A percentile compares a stretch with the other conserved stretches of the same genome.
phyloP scores from a whole-genome alignment of 1,140 invertebrate genomes.

The Drosophila cardini region DNA sequence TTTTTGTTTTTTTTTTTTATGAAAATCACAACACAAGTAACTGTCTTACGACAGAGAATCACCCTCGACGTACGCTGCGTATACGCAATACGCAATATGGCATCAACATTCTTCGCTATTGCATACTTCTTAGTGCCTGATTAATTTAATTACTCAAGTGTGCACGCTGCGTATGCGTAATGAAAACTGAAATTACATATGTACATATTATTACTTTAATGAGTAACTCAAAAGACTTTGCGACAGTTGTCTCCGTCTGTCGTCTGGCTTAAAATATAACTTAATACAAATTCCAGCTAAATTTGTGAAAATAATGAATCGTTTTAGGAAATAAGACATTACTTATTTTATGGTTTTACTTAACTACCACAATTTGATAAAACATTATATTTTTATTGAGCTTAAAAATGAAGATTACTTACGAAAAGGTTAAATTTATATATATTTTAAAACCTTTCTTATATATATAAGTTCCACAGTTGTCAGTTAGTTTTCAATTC shows the following conservation, averaged over 20 bases:
- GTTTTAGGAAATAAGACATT: no score
- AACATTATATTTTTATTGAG: no score
- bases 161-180: constrained; percentile 32
- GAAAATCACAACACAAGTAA: constrained; percentile 33
- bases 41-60: constrained; percentile 12
- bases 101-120: constrained; percentile 2
- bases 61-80: constrained; percentile 22
- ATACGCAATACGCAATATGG: constrained; percentile 40
- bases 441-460: no score
- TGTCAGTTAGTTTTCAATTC: neutral
- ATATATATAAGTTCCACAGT: neutral
- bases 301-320: neutral
- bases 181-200: constrained; percentile 37
- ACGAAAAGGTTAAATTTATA: no score
- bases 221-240: neutral
- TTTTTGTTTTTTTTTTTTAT: no score
- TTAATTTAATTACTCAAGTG: constrained; percentile 41
- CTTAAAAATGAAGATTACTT: no score
- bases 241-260: neutral
- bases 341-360: no score
- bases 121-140: constrained; percentile 30
- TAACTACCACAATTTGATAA: neutral
- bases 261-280: neutral
- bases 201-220: constrained; percentile 21
- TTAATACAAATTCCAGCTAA: neutral